A percentile compares a stretch with the other conserved stretches of the same genome.
Conservation (phyloP, 2,888 invertebrate genomes). For the Cheilosia urbana region DNA sequence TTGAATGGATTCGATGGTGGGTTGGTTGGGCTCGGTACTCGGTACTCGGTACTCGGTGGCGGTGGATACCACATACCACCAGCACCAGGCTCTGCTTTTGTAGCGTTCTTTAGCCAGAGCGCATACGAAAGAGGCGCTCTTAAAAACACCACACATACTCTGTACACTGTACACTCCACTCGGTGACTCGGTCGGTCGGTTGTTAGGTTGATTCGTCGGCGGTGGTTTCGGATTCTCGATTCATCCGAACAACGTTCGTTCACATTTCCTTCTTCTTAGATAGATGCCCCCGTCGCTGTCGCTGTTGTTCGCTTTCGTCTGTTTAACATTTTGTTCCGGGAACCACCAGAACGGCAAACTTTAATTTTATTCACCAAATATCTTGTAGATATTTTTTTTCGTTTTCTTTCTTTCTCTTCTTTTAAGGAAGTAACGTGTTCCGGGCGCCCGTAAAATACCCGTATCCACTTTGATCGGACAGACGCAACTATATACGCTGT, state of each 20-base stretch:
- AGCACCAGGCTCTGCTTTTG: constrained; percentile 54
- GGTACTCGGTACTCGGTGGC: not conserved
- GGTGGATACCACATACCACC: constrained; percentile 41
- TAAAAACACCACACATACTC: constrained; percentile 64
- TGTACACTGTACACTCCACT: constrained; percentile 29
- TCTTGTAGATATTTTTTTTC: constrained; percentile 57
- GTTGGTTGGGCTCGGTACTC: constrained; percentile 25
- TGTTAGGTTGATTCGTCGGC: constrained; percentile 55
- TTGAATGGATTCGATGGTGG: constrained; percentile 57
- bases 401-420: constrained; percentile 7
- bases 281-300: constrained; percentile 60
- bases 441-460: constrained; percentile 9
- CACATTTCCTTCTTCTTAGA: constrained; percentile 73
- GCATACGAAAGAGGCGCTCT: constrained; percentile 67
- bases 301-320: constrained; percentile 41
- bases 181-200: constrained; percentile 63
- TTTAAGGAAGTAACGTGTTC: constrained; percentile 29
- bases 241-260: constrained; percentile 76
- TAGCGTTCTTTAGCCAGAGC: constrained; percentile 71
- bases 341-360: constrained; percentile 45
- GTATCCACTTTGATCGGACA: not conserved
- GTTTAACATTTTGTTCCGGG: constrained; percentile 40
- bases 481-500: not conserved
- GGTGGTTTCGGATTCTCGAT: constrained; percentile 76
- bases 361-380: constrained; percentile 34